Conservation (phyloP, 1,140 invertebrate genomes). For the Drosophila rufa region DNA sequence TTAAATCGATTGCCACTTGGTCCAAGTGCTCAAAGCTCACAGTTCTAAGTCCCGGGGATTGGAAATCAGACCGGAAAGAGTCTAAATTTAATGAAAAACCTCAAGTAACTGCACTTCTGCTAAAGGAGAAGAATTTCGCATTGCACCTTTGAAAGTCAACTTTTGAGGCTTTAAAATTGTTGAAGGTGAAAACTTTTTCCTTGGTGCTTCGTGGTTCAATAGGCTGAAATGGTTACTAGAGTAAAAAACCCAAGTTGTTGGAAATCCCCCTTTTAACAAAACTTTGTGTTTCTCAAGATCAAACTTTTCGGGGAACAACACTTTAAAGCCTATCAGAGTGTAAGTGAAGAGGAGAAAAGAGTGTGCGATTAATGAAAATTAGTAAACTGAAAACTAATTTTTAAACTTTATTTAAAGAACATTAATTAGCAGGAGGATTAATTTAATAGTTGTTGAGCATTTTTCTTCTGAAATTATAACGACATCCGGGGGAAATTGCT, state of each 20-base stretch:
- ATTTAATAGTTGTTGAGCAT: not conserved
- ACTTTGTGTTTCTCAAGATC: conserved; percentile 13
- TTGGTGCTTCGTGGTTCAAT: conserved; percentile 16
- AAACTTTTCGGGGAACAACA: conserved; percentile 28
- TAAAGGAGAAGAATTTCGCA: conserved; percentile 23
- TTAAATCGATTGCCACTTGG: conserved; percentile 54
- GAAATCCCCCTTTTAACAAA: conserved; percentile 16
- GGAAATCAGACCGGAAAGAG: conserved; percentile 24
- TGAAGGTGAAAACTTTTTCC: conserved; percentile 26
- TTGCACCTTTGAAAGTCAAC: conserved; percentile 11
- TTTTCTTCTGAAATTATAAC: not conserved
- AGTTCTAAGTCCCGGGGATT: conserved; percentile 11
- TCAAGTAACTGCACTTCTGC: conserved; percentile 4
- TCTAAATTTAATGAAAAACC: conserved; percentile 16
- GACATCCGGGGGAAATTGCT: conserved; percentile 12
- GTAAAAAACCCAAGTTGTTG: conserved; percentile 17
- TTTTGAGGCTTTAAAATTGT: conserved; percentile 16
- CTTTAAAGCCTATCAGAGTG: conserved; percentile 24
- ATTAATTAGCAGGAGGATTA: not conserved
- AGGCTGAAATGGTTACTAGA: conserved; percentile 28
- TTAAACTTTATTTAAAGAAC: not conserved
- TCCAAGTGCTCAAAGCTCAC: conserved; percentile 24
- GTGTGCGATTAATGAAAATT: conserved; percentile 7
- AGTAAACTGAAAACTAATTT: not conserved
- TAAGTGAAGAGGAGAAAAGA: not conserved